Evolutionary conservation across 2,888 invertebrate genomes (phyloP).

Genomic region (Pinctada fucata): DNA sequence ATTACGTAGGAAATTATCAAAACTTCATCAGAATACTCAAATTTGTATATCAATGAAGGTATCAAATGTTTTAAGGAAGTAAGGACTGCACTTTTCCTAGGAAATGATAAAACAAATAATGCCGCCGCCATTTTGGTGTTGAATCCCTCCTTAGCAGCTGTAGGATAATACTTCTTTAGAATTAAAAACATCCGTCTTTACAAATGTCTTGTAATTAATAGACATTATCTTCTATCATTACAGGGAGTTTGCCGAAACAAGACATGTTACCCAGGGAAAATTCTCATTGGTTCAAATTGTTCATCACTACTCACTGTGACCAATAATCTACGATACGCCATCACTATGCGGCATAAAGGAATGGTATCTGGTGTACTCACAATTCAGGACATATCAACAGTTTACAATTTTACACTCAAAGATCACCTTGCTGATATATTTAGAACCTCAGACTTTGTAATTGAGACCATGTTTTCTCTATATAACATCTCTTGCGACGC

Average conservation of each 20-base stretch:
- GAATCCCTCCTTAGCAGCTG: too few species aligned
- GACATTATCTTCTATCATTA: neutral
- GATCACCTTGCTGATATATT: neutral
- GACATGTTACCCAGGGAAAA: constrained; percentile 11
- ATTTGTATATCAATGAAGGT: too few species aligned
- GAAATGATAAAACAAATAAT: too few species aligned
- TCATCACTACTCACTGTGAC: neutral
- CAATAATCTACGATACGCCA: neutral
- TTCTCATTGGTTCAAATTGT: neutral
- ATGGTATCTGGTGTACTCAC: neutral
- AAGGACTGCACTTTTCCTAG: too few species aligned
- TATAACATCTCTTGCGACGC: neutral
- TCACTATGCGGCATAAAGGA: neutral
- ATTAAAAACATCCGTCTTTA: too few species aligned
- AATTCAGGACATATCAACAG: neutral
- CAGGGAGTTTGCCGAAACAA: constrained; percentile 5
- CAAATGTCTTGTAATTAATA: too few species aligned
- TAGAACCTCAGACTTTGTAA: neutral
- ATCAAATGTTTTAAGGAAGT: too few species aligned
- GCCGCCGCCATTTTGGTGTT: too few species aligned
- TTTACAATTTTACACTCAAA: neutral
- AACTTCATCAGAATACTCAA: too few species aligned
- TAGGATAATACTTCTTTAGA: too few species aligned
- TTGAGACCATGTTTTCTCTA: neutral
- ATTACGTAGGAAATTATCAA: too few species aligned